Conservation (phyloP, 2,113 vertebrate genomes). For the Aldabrachelys gigantea region DNA sequence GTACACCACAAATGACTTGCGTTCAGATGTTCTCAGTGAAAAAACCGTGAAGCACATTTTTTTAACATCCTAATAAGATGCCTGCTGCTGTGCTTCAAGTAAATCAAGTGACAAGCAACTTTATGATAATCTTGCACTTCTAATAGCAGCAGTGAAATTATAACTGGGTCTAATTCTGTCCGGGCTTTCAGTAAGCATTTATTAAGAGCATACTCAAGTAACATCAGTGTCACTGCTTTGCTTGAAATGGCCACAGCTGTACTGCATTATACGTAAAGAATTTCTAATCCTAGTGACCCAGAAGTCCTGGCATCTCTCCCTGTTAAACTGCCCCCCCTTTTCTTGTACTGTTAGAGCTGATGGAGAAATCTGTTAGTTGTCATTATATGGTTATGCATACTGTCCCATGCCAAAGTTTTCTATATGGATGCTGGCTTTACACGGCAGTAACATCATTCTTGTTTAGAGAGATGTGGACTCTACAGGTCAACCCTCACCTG, state of each 20-base stretch:
- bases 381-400: not conserved
- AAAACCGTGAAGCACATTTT: not conserved
- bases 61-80: not conserved
- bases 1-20: not conserved
- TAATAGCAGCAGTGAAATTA: conserved; percentile 48
- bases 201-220: conserved; percentile 27
- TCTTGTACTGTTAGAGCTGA: not conserved
- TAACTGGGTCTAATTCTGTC: not conserved
- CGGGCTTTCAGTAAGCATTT: conserved; percentile 10
- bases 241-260: not conserved
- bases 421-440: not conserved
- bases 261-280: not conserved
- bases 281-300: conserved; percentile 5
- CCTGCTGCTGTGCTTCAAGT: conserved; percentile 31
- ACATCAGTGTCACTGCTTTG: not conserved
- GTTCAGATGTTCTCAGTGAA: not conserved
- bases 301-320: conserved; percentile 19
- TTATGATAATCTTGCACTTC: conserved; percentile 37
- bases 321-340: conserved; percentile 16
- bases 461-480: not conserved
- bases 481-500: not conserved
- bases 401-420: not conserved
- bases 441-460: not conserved
- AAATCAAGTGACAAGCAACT: conserved; percentile 48
- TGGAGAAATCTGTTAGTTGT: not conserved